Base-by-base conservation (phyloP, 2,888 invertebrate genomes). In the Atethmia centrago region DNA sequence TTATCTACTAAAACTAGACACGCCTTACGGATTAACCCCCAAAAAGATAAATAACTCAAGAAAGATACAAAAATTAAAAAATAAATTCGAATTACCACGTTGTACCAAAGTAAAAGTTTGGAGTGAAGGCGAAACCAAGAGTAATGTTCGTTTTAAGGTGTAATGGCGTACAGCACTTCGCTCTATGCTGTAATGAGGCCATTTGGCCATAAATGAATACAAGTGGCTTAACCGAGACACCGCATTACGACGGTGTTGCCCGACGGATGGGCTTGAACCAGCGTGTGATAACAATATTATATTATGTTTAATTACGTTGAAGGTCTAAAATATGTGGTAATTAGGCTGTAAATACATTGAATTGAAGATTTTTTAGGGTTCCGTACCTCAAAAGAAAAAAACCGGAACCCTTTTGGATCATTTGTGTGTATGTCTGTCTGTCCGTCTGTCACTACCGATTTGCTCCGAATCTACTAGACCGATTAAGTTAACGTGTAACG, bases 131-230 rank as follows among this genome's bases (percentile, higher is more conserved):
- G 90, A 92, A 91, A 92, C 88, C 89, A 91, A 91, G 92, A 93
- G 87, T 93, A 93, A 93, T 93, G 92, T 85, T 82, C 89, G 88
- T 87, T 91, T 90, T 89, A 90, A 90, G 90, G 88, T 90, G 83
- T 92, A 93, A 93, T 92, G 91, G 92, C 85, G 85, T 90, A 92
- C 93, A 93, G 87, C 92, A 92, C 92, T 93, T 90, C 90, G 93
- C 93, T 93, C 93, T 94, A 93, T 93, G 90, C 89, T 80, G 86
- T 93, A 94, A 93, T 92, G 94, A 93, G 92, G 88, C 87, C 92
- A 93, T 93, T 92, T 86, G 88, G 86, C 88, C 88, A 90, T 89
- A 94, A 94, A 94, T 93, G 93, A 93, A 93, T 93, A 93, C 92
- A 93, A 93, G 93, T 94, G 92, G 92, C 88, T 89, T 89, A 89